Base-by-base conservation (phyloP, 2,113 vertebrate species). In the Ariopsis seemanni region DNA sequence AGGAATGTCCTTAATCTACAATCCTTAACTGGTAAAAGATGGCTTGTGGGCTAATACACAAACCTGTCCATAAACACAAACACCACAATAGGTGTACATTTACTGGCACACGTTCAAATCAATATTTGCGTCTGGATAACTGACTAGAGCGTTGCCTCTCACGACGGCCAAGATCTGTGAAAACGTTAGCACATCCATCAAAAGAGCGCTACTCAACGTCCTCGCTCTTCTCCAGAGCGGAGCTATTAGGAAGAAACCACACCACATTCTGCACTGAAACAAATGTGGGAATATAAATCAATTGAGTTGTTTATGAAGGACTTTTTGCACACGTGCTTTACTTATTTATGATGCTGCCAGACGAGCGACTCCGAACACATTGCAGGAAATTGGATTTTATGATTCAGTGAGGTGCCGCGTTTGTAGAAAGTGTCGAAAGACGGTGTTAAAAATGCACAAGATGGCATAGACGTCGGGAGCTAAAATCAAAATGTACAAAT, bases 101-200 rank as follows among this genome's bases (percentile, higher is more conserved):
- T 22, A 65, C 17, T 14, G 25, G 15, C 55, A 55, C 27, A 82
- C 2, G 12, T 22, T 65, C 7, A 8, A 78, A 30, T 83, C 82
- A 78, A 78, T 78, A 78, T 78, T 78, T 65, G 58, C 20, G 22
- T 55, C 52, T 75, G 50, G 52, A 20, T 75, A 87, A 87, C n/a
- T 1, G 30, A 34, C 52, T 55, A 8, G 15, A 78, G 12, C 18
- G 6, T 1, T 6, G 42, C 15, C 58, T 27, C 69, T 78, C 50
- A 53, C 30, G 62, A 52, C 48, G 57, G 42, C 79, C 20, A 20
- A 62, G 58, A 1, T 25, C 48, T 52, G 7, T 78, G 25, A 50
- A 55, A 88, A 88, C 58, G 62, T 42, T 74, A 71, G 15, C 82
- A 84, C 72, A 79, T 87, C 15, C 48, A 67, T 77, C 71, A 67